These are phyloP conservation scores for Poecilia gillii DNA, from an alignment of 2,797 vertebrate genomes.

Conservation along the genomic window DNA sequence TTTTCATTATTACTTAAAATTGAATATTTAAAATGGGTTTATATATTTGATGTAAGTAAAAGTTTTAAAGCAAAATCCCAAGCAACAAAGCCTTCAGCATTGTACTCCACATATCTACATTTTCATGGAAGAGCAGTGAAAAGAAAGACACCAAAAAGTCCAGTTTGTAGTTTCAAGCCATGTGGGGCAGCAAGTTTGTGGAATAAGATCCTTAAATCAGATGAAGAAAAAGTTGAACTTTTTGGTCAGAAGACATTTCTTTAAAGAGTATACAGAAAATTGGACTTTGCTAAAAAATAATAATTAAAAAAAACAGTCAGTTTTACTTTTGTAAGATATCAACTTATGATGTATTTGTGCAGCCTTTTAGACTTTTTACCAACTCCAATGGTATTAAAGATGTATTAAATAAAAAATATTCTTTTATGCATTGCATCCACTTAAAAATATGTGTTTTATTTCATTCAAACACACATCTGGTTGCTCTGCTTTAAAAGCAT, in stretches of 20 bases:
- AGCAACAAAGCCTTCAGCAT: background rate
- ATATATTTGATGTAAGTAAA: background rate
- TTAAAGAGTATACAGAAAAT: background rate
- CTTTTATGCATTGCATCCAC: conserved; percentile 7
- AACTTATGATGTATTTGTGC: background rate
- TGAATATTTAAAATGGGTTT: background rate
- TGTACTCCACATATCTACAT: background rate
- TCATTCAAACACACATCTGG: conserved; percentile 22
- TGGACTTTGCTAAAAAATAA: background rate
- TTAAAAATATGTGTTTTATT: background rate
- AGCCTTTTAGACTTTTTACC: conserved; percentile 38
- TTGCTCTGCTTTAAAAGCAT: conserved; percentile 43
- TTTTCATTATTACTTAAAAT: background rate
- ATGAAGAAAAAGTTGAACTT: background rate
- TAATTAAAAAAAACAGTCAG: background rate
- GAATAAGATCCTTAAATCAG: background rate
- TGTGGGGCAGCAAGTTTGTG: background rate
- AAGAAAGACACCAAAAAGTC: background rate
- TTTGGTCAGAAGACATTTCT: background rate
- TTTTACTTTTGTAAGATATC: background rate
- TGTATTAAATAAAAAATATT: background rate
- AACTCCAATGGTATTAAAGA: conserved; percentile 36
- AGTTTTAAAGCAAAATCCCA: background rate
- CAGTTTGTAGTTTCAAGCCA: background rate
- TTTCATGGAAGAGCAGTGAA: background rate